Evolutionary conservation across 2,113 vertebrate species (phyloP).

Genomic region (Labeo rohita): DNA sequence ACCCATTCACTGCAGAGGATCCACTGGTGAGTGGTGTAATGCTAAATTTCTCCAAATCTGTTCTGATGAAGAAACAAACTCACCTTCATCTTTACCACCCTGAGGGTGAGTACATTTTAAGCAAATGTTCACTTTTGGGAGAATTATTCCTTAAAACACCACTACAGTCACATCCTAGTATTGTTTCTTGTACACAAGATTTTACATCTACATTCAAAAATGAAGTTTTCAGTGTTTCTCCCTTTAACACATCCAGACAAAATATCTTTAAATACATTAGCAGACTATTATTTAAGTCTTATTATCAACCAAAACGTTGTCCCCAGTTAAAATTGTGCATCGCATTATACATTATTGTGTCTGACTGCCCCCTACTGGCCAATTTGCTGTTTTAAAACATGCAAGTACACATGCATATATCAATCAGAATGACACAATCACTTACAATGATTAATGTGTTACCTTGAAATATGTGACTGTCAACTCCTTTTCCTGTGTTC

Average conservation of each 20-base stretch:
- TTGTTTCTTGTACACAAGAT: not conserved
- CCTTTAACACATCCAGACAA: not conserved
- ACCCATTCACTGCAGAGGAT: not conserved
- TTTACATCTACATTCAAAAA: not conserved
- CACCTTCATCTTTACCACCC: not conserved
- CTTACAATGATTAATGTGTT: not conserved
- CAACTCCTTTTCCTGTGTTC: conserved; percentile 26
- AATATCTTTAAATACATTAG: not conserved
- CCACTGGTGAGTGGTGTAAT: not conserved
- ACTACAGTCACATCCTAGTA: not conserved
- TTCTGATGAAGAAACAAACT: not conserved
- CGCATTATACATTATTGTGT: not conserved
- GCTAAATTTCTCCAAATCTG: not conserved
- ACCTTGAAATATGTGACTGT: not conserved
- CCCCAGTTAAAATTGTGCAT: not conserved
- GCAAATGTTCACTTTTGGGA: too few relatives aligned
- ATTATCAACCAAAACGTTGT: not conserved
- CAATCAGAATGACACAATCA: not conserved
- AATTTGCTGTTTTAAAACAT: not conserved
- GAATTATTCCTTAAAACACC: not conserved
- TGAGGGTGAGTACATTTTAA: too few relatives aligned
- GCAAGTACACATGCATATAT: not conserved
- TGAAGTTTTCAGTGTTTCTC: not conserved
- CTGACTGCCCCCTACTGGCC: conserved; percentile 42
- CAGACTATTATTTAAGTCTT: not conserved